These are phyloP conservation scores for Micronycteris hirsuta DNA, from an alignment of 2,113 vertebrate species.

Conservation along the genomic window DNA sequence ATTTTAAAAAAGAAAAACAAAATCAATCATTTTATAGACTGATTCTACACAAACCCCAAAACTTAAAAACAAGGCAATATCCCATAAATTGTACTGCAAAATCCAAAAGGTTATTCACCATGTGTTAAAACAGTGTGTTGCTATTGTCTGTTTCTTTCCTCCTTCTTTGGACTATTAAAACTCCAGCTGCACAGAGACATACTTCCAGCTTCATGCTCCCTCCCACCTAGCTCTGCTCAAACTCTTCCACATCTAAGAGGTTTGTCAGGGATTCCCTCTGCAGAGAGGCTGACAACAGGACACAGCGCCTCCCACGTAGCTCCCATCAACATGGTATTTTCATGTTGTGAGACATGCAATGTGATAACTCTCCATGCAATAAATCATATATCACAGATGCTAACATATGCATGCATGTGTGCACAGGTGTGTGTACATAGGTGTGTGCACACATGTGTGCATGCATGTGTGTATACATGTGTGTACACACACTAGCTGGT, in stretches of 20 bases:
- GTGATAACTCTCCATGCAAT: not conserved
- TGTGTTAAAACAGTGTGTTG: not conserved
- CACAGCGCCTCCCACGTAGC: not conserved
- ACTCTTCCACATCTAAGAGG: not conserved
- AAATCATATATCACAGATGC: not conserved
- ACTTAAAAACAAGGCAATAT: slow-evolving; percentile 16
- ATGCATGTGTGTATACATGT: not conserved
- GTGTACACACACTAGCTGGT: not conserved
- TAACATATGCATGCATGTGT: not conserved
- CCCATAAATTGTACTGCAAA: slow-evolving; percentile 15
- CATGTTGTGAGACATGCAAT: not conserved
- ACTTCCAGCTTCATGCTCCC: not conserved
- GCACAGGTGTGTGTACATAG: not conserved
- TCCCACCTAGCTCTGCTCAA: not conserved
- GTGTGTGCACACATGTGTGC: not conserved
- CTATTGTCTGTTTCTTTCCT: not conserved
- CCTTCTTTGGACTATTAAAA: not conserved
- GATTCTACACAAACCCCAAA: slow-evolving; percentile 13
- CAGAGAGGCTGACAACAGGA: not conserved
- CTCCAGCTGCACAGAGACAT: not conserved
- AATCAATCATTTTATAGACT: not conserved
- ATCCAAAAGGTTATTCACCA: slow-evolving; percentile 31
- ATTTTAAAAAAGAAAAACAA: not conserved
- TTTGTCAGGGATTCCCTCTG: not conserved
- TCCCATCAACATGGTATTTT: not conserved